Evolutionary conservation across 2,888 invertebrate genomes (phyloP), one percentile per base, ranked within the genome.

Genomic region (Punctoribates punctum): DNA sequence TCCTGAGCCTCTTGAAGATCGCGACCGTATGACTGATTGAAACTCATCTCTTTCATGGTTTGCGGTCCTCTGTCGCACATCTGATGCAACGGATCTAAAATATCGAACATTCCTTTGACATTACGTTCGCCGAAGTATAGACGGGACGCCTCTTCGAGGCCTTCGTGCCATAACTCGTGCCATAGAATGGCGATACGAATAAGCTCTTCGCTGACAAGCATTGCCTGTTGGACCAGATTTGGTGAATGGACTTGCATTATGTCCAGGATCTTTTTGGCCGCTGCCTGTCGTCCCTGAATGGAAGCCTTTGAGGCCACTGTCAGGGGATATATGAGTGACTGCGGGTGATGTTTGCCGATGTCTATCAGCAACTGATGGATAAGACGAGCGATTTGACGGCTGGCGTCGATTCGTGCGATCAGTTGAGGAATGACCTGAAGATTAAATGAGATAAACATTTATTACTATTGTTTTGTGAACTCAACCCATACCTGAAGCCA

Each of bases 91-190:
- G 98, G 98, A 82, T 96, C 96, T 77, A 99, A 85, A 0, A 94
- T 93, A 79, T 92, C 92, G 82, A 99, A 91, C 99, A 99, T 99
- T 9, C 94, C 97, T 78, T 92, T 91, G 0, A 96, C 92, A 83
- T 99, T 96, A 77, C 91, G 88, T 83, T 99, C 99, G 2, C 96
- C 96, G 84, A 98, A 99, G 84, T 96, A 99, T 13, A 98, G 85
- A 79, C 91, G 86, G 6, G 93, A 94, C 0, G 97, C 97, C 83
- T 98, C 97, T 67, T 87, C 87, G 25, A 99, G 85, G 0, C 96
- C 98, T 84, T 99, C 99, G 83, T 98, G 96, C 99, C 99, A 99
- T 82, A 96, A 90, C 84, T 99, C 99, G 83, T 99, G 98, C 99
- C 99, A 99, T 23, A 99, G 86, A 80, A 99, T 99, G 1, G 99